Evolutionary conservation across 2,888 invertebrate genomes (phyloP).

Genomic region (Oscheius onirici): DNA sequence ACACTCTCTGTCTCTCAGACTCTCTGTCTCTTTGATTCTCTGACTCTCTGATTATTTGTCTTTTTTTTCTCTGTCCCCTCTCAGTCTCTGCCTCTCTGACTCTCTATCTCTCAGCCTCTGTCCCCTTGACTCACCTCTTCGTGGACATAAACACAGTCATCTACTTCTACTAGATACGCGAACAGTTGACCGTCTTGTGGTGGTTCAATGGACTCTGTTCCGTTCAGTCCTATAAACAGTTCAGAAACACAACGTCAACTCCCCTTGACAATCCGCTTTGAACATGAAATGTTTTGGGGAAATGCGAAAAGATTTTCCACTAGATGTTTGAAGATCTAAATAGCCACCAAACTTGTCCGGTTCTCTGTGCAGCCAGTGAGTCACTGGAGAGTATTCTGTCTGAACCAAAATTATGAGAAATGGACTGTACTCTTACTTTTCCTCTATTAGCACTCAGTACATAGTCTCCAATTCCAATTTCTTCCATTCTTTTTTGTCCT

Average conservation of each 20-base stretch:
- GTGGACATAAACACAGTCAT: conserved; percentile 42
- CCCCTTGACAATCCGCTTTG: conserved; percentile 22
- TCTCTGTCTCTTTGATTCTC: not conserved
- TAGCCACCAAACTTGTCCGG: conserved; percentile 42
- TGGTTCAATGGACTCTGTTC: not conserved
- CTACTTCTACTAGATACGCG: conserved; percentile 36
- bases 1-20: no score
- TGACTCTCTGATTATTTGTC: not conserved
- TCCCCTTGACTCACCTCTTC: not conserved
- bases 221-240: not conserved
- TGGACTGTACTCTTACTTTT: not conserved
- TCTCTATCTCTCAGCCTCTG: not conserved
- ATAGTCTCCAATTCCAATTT: conserved; percentile 46
- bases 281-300: conserved; percentile 47
- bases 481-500: conserved; percentile 50
- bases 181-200: conserved; percentile 37
- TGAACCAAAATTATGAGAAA: no score
- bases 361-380: conserved; percentile 33
- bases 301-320: conserved; percentile 43
- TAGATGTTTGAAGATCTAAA: conserved; percentile 43
- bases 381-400: conserved; percentile 39
- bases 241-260: not conserved
- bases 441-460: conserved; percentile 38
- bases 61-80: not conserved
- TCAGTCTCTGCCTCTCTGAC: not conserved